A percentile compares a stretch with the other conserved stretches of the same genome.
These are phyloP conservation scores for Phoeniculus purpureus DNA, from an alignment of 2,797 vertebrate species.

Conservation along the genomic window DNA sequence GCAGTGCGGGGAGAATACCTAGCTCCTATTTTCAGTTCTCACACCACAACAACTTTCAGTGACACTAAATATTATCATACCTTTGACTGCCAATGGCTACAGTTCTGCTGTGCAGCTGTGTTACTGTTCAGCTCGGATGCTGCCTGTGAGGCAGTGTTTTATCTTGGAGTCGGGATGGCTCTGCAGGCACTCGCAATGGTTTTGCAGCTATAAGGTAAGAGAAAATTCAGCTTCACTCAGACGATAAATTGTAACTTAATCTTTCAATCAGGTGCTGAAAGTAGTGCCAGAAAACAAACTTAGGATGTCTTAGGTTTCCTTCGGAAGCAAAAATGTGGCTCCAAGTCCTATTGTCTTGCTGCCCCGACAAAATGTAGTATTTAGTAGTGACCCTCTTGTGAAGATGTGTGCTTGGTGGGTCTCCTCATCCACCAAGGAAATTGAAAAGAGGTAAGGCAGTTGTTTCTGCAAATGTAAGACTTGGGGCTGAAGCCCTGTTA, in stretches of 20 bases:
- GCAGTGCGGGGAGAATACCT: neutral
- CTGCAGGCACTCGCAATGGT: rapidly evolving
- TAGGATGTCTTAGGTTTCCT: neutral
- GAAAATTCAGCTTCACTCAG: neutral
- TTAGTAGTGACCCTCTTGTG: neutral
- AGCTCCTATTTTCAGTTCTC: neutral
- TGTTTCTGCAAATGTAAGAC: neutral
- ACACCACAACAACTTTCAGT: rapidly evolving
- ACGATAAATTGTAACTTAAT: neutral
- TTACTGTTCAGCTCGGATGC: neutral
- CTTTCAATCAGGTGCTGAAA: neutral
- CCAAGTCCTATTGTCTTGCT: neutral
- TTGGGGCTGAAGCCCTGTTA: neutral
- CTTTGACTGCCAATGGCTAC: neutral
- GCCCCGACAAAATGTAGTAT: neutral
- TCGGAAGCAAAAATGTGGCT: neutral
- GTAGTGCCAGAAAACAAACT: neutral
- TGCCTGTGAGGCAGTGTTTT: neutral
- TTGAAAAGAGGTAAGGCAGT: neutral
- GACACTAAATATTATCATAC: too few relatives aligned
- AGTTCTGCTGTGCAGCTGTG: neutral
- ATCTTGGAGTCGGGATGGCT: neutral
- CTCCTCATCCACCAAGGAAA: neutral
- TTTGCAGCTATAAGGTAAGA: neutral
- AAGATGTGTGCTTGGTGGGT: neutral